Conservation (phyloP, 2,888 invertebrate genomes). For the Synanthedon tipuliformis region DNA sequence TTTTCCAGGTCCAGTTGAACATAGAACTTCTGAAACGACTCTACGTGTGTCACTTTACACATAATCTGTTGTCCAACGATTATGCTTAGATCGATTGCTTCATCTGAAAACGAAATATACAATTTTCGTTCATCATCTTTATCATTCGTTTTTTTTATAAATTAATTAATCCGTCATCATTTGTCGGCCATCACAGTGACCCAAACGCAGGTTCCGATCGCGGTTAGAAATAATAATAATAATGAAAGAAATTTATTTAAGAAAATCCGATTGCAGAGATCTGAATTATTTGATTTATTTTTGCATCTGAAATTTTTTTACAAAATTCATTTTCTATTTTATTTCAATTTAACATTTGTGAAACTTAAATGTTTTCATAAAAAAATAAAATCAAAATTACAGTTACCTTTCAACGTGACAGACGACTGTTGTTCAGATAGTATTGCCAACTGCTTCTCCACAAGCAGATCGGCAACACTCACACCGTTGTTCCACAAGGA, state of each 20-base stretch:
- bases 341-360: too few relatives aligned
- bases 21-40: slow-evolving; percentile 46
- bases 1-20: slow-evolving; percentile 55
- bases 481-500: slow-evolving; percentile 56
- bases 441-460: slow-evolving; percentile 59
- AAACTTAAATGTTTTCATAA: too few relatives aligned
- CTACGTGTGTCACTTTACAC: slow-evolving; percentile 52
- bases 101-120: slow-evolving; percentile 33
- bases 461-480: slow-evolving; percentile 57
- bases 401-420: slow-evolving; percentile 52
- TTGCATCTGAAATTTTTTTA: too few relatives aligned
- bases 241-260: too few relatives aligned
- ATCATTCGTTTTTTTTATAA: background rate
- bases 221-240: too few relatives aligned
- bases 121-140: background rate
- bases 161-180: background rate
- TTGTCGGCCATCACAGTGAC: too few relatives aligned
- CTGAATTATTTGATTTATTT: too few relatives aligned
- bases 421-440: slow-evolving; percentile 42
- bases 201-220: too few relatives aligned
- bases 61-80: slow-evolving; percentile 57
- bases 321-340: too few relatives aligned
- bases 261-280: too few relatives aligned
- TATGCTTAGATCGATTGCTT: slow-evolving; percentile 57
- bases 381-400: too few relatives aligned